Percentiles rank a stretch among this genome's conserved stretches.
phyloP scores from a whole-genome alignment of 2,113 vertebrate species.

The Saccopteryx bilineata region DNA sequence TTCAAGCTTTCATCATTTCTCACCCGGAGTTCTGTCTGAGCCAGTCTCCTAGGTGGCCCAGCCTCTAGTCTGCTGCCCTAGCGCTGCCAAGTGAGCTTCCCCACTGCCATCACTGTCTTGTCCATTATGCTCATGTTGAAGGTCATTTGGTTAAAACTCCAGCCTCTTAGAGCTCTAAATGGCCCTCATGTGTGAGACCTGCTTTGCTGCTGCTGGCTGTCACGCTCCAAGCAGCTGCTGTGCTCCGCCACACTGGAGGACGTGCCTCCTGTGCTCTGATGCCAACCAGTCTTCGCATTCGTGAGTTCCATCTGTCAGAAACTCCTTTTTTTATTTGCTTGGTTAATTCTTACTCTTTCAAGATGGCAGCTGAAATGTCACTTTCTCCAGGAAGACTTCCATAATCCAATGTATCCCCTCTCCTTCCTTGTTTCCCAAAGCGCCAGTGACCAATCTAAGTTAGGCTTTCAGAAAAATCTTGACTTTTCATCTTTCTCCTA shows the following conservation, averaged over 20 bases:
- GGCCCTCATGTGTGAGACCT: neutral
- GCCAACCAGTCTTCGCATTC: accelerated
- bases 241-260: neutral
- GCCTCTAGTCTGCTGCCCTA: neutral
- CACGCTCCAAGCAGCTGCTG: neutral
- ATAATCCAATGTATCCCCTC: neutral
- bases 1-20: neutral
- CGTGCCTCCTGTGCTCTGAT: accelerated
- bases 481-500: neutral
- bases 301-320: neutral
- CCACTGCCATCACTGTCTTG: neutral
- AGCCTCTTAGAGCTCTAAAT: neutral
- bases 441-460: neutral
- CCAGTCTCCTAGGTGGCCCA: neutral
- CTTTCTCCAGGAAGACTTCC: neutral
- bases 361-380: neutral
- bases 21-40: neutral
- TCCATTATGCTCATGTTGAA: neutral
- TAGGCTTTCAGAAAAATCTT: neutral
- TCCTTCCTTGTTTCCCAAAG: neutral
- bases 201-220: neutral
- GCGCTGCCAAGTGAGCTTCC: neutral
- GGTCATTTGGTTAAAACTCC: neutral
- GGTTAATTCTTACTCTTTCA: neutral
- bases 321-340: neutral